Percentiles rank a stretch among this genome's conserved stretches.
These are phyloP conservation scores for Cheilosia grossa DNA, from an alignment of 2,888 invertebrate genomes.

Conservation along the genomic window DNA sequence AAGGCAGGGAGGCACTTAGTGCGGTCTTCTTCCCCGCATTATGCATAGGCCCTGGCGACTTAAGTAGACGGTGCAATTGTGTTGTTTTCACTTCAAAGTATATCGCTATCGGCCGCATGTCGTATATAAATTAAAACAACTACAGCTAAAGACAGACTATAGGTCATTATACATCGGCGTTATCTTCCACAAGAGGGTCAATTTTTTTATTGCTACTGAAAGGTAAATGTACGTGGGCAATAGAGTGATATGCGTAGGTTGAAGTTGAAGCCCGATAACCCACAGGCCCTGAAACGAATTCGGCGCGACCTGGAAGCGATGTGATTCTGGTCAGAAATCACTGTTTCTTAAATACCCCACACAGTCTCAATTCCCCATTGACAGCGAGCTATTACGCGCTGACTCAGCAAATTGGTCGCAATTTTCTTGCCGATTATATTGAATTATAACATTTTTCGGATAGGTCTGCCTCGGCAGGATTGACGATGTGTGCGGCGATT, in stretches of 20 bases:
- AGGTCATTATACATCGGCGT: not conserved
- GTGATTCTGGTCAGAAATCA: not conserved
- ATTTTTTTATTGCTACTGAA: too few relatives aligned
- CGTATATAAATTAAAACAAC: not conserved
- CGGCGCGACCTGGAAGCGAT: not conserved
- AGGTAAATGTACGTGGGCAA: too few relatives aligned
- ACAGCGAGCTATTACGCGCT: conserved; percentile 13
- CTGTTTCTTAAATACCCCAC: conserved; percentile 8
- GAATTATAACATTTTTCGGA: conserved; percentile 14
- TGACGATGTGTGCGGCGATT: not conserved
- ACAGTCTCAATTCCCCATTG: conserved; percentile 31
- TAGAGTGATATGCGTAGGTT: too few relatives aligned
- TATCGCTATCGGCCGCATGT: not conserved
- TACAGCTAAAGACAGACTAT: too few relatives aligned
- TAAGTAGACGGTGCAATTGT: not conserved
- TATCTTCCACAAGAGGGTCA: too few relatives aligned
- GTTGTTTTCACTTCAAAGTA: not conserved
- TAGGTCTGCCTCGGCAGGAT: not conserved
- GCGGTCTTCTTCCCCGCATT: too few relatives aligned
- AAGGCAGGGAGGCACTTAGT: too few relatives aligned
- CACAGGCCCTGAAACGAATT: not conserved
- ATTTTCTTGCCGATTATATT: conserved; percentile 21
- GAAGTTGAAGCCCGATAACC: not conserved
- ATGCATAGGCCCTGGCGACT: too few relatives aligned
- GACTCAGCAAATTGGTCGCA: conserved; percentile 47